A percentile compares a stretch with the other conserved stretches of the same genome.
phyloP scores from a whole-genome alignment of 2,113 vertebrate genomes.

The Microtus pennsylvanicus region DNA sequence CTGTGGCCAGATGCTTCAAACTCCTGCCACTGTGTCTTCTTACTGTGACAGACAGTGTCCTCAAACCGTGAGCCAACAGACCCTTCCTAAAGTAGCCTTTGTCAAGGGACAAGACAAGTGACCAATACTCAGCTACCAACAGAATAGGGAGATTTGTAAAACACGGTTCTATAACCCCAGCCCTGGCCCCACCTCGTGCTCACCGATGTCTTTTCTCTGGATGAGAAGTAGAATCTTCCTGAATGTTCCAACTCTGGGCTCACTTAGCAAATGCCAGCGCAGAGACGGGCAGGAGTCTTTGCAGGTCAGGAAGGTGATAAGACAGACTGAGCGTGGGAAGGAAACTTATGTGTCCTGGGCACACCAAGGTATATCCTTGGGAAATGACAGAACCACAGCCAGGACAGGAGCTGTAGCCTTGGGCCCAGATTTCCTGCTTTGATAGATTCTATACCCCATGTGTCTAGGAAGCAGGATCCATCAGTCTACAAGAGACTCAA shows the following conservation, averaged over 20 bases:
- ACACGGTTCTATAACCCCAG: no score
- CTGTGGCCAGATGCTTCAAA: not conserved
- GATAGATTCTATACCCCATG: rapidly evolving
- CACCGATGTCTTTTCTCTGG: not conserved
- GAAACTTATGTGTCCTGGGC: not conserved
- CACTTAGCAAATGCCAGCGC: not conserved
- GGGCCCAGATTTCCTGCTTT: not conserved
- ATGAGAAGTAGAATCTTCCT: not conserved
- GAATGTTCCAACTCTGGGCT: not conserved
- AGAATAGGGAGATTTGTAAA: not conserved
- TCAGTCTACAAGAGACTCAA: not conserved
- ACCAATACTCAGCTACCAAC: no score
- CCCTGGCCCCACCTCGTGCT: no score
- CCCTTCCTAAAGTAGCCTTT: not conserved
- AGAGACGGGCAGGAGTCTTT: not conserved
- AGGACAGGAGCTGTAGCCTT: no score
- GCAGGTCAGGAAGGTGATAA: no score
- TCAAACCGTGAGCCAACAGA: not conserved
- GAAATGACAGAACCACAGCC: not conserved
- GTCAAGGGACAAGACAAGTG: not conserved
- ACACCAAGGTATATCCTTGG: rapidly evolving
- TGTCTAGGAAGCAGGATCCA: not conserved
- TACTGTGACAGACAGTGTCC: not conserved
- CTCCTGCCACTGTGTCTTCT: not conserved
- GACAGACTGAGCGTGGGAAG: not conserved